Evolutionary conservation across 1,140 invertebrate species (phyloP), one percentile per base, ranked within the genome.

Genomic region (Pseudomyrmex gracilis): DNA sequence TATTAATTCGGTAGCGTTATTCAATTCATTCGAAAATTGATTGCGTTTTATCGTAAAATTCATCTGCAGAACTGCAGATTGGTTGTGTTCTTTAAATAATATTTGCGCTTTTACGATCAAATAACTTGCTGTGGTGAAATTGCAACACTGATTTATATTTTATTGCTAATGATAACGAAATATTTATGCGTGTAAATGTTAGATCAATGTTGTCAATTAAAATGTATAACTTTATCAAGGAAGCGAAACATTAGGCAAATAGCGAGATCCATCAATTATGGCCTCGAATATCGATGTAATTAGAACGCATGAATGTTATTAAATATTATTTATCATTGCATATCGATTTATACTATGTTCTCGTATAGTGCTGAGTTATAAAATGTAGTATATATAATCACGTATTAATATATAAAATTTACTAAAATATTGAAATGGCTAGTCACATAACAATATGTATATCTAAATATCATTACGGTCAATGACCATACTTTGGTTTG

Each of bases 291-390:
- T 51, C 22, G 20, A 55, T 58, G 20, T 71, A 80, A 80, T 80
- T 80, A 80, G 67, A 47, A 71, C 22, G 66, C n/a, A 78, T 58
- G 55, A 80, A 71, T 13, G 76, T 80, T 80, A 70, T 80, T 80
- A 80, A 71, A 80, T 80, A 70, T 80, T 53, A 22, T 24, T 55
- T 71, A 71, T 71, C n/a, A n/a, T 70, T 15, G 53, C 20, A 10
- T 58, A 80, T 58, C 20, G 43, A 80, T 71, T 80, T 22, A 24
- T 22, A 24, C 20, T 10, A 12, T 47, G 7, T 43, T 1, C 34
- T 34, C 17, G 53, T 1, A 17, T 45, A 34, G 2, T 57, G 45
- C 15, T 17, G 55, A 20, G 22, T 78, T 57, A 70, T 63, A 76
- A 76, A 76, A 76, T 76, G 22, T 53, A 51, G 64, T 60, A 7